Evolutionary conservation across 2,113 vertebrate species (phyloP).

Genomic region (Variabilichromis moorii): DNA sequence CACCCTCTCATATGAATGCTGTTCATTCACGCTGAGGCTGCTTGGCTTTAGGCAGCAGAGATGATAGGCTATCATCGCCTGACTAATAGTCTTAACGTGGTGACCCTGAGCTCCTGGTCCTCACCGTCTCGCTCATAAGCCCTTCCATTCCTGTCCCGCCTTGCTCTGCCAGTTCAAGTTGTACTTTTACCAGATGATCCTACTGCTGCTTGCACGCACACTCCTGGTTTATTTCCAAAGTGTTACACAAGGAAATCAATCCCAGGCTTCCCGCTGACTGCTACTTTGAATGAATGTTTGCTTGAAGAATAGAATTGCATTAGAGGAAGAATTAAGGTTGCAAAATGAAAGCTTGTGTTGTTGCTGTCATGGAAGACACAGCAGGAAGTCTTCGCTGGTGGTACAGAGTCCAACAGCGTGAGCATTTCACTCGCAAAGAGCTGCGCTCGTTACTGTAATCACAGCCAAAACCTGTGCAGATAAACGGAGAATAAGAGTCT

Average conservation of each 20-base stretch:
- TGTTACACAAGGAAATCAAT: not conserved
- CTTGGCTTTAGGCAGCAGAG: not conserved
- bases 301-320: not conserved
- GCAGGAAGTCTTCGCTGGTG: accelerated
- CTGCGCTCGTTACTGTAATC: not conserved
- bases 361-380: not conserved
- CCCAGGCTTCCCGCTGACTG: not conserved
- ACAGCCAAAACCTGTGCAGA: not conserved
- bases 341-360: not conserved
- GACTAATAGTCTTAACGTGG: conserved; percentile 12
- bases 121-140: conserved; percentile 21
- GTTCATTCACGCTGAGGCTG: not conserved
- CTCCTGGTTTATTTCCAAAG: not conserved
- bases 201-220: not conserved
- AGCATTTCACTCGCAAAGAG: not conserved
- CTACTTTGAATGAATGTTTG: not conserved
- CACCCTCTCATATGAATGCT: not conserved
- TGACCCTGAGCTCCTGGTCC: conserved; percentile 2
- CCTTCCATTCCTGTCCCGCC: conserved; percentile 3
- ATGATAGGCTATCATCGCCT: not conserved
- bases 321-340: accelerated
- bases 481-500: accelerated
- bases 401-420: accelerated
- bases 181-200: not conserved
- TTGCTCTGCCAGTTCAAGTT: not conserved